phyloP scores from a whole-genome alignment of 2,888 invertebrate genomes.

The Folsomia manolachei region DNA sequence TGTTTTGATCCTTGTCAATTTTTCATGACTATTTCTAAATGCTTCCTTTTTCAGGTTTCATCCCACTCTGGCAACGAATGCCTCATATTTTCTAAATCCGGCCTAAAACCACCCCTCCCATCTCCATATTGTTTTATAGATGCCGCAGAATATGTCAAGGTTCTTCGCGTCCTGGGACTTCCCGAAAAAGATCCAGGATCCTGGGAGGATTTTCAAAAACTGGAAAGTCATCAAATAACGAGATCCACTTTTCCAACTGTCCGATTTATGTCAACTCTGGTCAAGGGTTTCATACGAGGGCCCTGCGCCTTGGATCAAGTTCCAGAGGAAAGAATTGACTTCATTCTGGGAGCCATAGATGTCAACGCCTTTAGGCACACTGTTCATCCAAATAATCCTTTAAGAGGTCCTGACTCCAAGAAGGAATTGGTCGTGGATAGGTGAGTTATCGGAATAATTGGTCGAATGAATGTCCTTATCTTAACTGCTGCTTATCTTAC shows the following conservation, averaged over 20 bases:
- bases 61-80: constrained; percentile 41
- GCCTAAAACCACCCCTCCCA: constrained; percentile 27
- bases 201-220: constrained; percentile 31
- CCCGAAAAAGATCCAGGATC: constrained; percentile 25
- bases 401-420: neutral
- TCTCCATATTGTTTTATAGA: constrained; percentile 27
- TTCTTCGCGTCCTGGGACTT: constrained; percentile 31
- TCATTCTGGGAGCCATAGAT: constrained; percentile 38
- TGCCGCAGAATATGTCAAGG: constrained; percentile 39
- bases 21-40: no score
- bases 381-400: constrained; percentile 23
- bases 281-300: constrained; percentile 29
- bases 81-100: constrained; percentile 29
- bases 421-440: neutral
- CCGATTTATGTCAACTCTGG: constrained; percentile 25
- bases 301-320: constrained; percentile 29
- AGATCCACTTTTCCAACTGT: constrained; percentile 34
- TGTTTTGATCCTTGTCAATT: neutral
- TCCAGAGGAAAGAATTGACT: constrained; percentile 30
- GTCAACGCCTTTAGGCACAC: constrained; percentile 41
- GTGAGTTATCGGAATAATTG: neutral
- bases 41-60: constrained; percentile 35
- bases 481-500: neutral
- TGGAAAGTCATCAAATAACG: constrained; percentile 36
- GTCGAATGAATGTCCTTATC: neutral